Evolutionary conservation across 2,888 invertebrate genomes (phyloP).

Genomic region (Polyommatus icarus): DNA sequence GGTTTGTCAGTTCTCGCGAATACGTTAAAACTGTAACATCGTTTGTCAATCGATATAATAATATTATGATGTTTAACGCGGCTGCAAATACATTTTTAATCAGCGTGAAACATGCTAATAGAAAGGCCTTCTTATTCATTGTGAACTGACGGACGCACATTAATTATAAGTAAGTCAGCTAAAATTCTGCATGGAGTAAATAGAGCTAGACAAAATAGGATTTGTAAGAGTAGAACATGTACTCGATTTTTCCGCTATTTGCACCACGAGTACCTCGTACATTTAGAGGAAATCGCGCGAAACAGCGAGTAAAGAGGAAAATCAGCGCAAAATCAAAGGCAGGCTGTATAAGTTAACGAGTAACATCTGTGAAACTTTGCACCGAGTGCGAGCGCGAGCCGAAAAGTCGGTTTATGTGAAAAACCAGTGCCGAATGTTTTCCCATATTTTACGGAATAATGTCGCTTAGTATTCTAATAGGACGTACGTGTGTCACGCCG

Average conservation of each 20-base stretch:
- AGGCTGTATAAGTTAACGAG: slow-evolving; percentile 18
- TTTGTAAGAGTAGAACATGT: not conserved
- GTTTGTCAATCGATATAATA: too few species aligned
- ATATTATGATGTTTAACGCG: too few species aligned
- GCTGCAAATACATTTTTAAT: too few species aligned
- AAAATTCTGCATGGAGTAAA: not conserved
- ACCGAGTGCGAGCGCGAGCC: not conserved
- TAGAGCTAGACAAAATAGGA: not conserved
- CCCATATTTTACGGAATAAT: slow-evolving; percentile 5
- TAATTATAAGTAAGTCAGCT: too few species aligned
- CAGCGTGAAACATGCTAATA: too few species aligned
- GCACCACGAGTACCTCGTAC: not conserved
- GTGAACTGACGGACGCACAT: too few species aligned
- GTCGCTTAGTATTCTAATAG: slow-evolving; percentile 11
- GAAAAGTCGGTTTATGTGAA: slow-evolving; percentile 9
- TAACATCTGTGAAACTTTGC: slow-evolving; percentile 18
- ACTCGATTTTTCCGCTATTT: not conserved
- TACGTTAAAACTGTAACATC: too few species aligned
- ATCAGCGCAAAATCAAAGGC: slow-evolving; percentile 8
- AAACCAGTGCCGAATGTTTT: not conserved
- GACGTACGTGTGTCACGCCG: not conserved
- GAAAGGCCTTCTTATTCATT: too few species aligned
- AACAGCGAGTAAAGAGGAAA: not conserved
- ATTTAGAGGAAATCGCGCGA: slow-evolving; percentile 9
- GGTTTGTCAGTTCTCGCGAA: too few species aligned